Base-by-base conservation (phyloP, 1,140 invertebrate genomes). In the Tetraneura akinire region DNA sequence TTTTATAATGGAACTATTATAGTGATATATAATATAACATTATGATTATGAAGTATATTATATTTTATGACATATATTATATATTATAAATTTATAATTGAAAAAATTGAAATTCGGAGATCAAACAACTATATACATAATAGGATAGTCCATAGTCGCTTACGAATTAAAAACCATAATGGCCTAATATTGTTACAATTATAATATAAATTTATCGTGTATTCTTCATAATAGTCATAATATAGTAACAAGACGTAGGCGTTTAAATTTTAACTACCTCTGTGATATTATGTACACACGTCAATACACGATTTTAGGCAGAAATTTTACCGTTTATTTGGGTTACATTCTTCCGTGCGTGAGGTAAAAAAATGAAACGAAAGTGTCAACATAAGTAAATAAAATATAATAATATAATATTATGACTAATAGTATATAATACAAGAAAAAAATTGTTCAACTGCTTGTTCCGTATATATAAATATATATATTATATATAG, bases 341-440 rank as follows among this genome's bases (percentile, higher is more conserved):
- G 51, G 51, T 42, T 18, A 76, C 51, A 76, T 76, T 76, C 8
- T 76, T 76, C 71, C 11, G 51, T 76, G 10, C 21, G 42, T 11
- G n/a, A 76, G 3, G 71, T 37, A 55, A 57, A 37, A 73, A 55
- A 74, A 37, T 2, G 37, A 37, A 76, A 57, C n/a, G 71, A 76
- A 76, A 76, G 71, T 57, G 32, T 57, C 71, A 37, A 57, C n/a
- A 32, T 55, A 37, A 53, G 32, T 4, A 32, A 55, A 57, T 76
- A 76, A 23, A 55, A 76, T 76, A 76, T 76, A 76, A 23, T 29
- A 57, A 42, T 14, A 55, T 4, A 37, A 8, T 37, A 37, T 37
- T 37, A n/a, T n/a, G n/a, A 21, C 32, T 68, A 42, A 9, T n/a
- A n/a, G 5, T 51, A 53, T 73, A 53, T 37, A 37, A 3, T 37